These are phyloP conservation scores for Ormyrus labotus DNA, from an alignment of 2,888 invertebrate genomes.

Conservation along the genomic window DNA sequence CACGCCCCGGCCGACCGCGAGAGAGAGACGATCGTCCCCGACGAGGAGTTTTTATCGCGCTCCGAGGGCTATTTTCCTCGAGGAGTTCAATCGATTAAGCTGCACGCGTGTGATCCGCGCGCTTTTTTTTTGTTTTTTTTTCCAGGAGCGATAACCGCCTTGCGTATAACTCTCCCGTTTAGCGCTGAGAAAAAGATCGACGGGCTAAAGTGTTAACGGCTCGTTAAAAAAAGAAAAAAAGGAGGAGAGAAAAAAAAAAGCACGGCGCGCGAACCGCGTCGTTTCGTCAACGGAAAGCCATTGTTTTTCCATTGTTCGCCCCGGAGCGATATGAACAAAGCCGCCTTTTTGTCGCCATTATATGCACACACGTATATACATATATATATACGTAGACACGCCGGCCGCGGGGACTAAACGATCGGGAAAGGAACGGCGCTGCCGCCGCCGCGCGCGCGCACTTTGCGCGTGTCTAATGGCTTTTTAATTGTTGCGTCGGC, in stretches of 20 bases:
- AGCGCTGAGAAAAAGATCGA: too few species aligned
- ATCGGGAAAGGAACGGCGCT: neutral
- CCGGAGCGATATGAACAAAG: neutral
- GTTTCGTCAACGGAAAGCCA: neutral
- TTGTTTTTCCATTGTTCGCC: constrained; percentile 20
- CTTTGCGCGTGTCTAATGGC: constrained; percentile 12
- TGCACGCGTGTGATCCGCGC: too few species aligned
- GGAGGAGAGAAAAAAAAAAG: neutral
- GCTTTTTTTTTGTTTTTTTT: too few species aligned
- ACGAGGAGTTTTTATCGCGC: too few species aligned
- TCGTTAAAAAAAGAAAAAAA: neutral
- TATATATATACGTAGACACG: neutral
- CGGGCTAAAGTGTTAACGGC: too few species aligned
- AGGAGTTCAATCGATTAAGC: too few species aligned
- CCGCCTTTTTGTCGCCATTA: constrained; percentile 15
- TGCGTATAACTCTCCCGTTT: too few species aligned
- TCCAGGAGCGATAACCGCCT: too few species aligned
- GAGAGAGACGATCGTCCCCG: neutral
- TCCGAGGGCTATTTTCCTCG: too few species aligned
- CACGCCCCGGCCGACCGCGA: neutral
- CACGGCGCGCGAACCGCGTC: neutral
- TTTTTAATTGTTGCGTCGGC: constrained; percentile 35
- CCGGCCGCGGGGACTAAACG: too few species aligned
- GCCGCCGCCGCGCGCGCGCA: neutral
- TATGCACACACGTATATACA: neutral